A percentile compares a stretch with the other conserved stretches of the same genome.
Conservation (phyloP, 2,113 vertebrate species). For the Thamnaconus septentrionalis region DNA sequence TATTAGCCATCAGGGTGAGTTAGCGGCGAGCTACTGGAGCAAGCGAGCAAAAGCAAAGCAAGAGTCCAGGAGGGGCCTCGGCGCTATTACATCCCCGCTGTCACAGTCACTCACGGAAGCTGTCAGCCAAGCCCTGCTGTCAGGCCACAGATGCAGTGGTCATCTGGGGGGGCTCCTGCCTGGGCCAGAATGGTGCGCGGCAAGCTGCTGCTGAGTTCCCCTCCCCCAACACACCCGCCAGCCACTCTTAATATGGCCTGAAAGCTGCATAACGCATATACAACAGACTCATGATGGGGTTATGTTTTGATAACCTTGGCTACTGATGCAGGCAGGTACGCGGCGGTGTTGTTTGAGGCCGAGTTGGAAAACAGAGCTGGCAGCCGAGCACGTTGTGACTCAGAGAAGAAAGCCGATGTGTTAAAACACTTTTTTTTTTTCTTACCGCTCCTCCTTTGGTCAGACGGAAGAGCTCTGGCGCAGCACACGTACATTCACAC, state of each 20-base stretch:
- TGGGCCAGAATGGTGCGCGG: conserved; percentile 1
- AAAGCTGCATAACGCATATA: conserved; percentile 33
- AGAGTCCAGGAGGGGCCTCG: conserved; percentile 53
- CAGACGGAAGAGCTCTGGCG: conserved; percentile 9
- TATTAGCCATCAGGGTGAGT: conserved; percentile 74
- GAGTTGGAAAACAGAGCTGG: conserved; percentile 49
- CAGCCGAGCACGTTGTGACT: conserved; percentile 33
- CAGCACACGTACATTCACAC: not conserved
- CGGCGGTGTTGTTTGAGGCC: conserved; percentile 27
- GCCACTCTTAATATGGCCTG: not conserved
- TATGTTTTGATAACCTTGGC: conserved; percentile 24
- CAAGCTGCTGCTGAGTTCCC: no score
- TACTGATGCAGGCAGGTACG: conserved; percentile 27
- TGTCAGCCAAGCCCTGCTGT: conserved; percentile 63
- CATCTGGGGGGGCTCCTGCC: conserved; percentile 48
- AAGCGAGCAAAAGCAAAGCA: conserved; percentile 29
- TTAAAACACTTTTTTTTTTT: conserved; percentile 31
- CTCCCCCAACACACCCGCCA: no score
- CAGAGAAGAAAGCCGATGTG: conserved; percentile 45
- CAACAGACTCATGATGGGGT: conserved; percentile 4
- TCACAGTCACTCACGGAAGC: conserved; percentile 67
- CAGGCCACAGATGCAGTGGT: conserved; percentile 58
- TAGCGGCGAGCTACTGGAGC: conserved; percentile 65
- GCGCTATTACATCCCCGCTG: conserved; percentile 65
- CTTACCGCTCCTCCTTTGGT: conserved; percentile 39